A percentile compares a stretch with the other conserved stretches of the same genome.
Conservation (phyloP, 92 coral and sea anemone genomes). For the Bergia sp. region DNA sequence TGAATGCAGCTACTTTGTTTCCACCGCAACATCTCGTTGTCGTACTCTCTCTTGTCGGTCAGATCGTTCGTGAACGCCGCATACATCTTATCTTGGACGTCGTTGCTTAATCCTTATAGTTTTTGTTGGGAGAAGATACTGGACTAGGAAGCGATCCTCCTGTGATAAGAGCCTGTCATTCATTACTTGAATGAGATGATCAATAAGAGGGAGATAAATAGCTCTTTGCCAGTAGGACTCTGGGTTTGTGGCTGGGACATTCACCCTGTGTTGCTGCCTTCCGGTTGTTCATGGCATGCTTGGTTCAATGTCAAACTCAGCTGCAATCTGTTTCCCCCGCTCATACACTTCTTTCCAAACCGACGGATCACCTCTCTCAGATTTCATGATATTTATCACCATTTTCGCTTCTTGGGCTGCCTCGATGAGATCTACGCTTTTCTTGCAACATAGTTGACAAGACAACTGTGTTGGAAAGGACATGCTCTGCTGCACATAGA, state of each 20-base stretch:
- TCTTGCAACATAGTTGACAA: too few species aligned
- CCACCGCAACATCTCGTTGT: constrained; percentile 31
- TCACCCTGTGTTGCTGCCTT: constrained; percentile 19
- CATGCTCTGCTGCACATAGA: too few species aligned
- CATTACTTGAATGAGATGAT: neutral
- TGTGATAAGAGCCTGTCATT: neutral
- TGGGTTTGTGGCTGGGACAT: constrained; percentile 8
- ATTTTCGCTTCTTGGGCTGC: neutral
- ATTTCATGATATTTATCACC: too few species aligned
- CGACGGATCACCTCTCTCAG: too few species aligned
- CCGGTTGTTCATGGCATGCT: neutral
- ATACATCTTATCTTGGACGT: constrained; percentile 38
- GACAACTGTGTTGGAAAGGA: neutral
- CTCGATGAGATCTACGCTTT: too few species aligned
- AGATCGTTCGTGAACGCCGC: constrained; percentile 26
- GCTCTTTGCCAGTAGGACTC: neutral
- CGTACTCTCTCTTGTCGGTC: constrained; percentile 33
- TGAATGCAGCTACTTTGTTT: constrained; percentile 35
- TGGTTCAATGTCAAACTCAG: too few species aligned
- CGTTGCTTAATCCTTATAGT: constrained; percentile 24
- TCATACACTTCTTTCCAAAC: too few species aligned
- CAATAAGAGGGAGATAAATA: neutral
- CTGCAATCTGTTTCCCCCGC: too few species aligned
- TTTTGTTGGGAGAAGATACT: constrained; percentile 33
- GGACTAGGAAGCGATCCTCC: constrained; percentile 40